Evolutionary conservation across 1,140 invertebrate genomes (phyloP).

Genomic region (Brachionus paranguensis): DNA sequence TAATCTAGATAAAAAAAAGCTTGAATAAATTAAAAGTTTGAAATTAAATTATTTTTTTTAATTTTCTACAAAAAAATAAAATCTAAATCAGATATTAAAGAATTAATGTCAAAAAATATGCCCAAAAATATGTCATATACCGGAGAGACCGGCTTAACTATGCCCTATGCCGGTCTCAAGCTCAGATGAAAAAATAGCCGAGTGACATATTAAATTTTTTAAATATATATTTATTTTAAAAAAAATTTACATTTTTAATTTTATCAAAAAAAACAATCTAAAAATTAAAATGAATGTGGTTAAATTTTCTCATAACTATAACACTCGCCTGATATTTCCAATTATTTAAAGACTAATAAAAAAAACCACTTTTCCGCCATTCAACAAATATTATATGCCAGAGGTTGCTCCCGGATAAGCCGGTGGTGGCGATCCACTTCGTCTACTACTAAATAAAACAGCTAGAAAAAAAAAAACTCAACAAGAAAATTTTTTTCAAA

Average conservation of each 20-base stretch:
- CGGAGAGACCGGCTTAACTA: no score
- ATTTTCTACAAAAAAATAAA: no score
- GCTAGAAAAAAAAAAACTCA: neutral
- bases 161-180: no score
- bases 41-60: no score
- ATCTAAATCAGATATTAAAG: no score
- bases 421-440: slow-evolving; percentile 18
- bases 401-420: neutral
- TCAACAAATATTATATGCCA: neutral
- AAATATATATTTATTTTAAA: neutral
- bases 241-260: neutral
- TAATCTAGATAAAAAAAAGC: no score
- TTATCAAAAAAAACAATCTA: neutral
- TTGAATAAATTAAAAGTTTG: no score
- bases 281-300: neutral
- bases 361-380: neutral
- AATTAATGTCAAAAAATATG: no score
- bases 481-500: neutral
- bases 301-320: neutral
- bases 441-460: neutral
- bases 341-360: neutral
- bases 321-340: neutral
- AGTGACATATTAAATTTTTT: neutral
- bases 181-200: no score
- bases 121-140: no score